phyloP scores from a whole-genome alignment of 2,797 vertebrate genomes.

The Rhabdophis nuchalis region DNA sequence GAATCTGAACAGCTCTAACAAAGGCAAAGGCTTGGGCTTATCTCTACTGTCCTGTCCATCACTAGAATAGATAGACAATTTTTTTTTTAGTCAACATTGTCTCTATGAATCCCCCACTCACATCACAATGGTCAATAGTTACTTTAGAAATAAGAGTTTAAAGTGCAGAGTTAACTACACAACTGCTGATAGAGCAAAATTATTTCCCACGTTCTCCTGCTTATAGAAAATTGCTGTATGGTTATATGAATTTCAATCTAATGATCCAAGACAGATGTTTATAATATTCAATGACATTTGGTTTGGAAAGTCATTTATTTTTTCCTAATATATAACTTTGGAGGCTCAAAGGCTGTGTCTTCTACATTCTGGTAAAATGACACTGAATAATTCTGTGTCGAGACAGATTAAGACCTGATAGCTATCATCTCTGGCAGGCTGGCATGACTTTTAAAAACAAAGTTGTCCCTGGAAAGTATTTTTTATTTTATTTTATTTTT shows the following conservation, averaged over 20 bases:
- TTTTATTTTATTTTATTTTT: no score
- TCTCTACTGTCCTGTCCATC: not conserved
- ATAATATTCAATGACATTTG: slow-evolving; percentile 11
- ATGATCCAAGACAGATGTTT: slow-evolving; percentile 36
- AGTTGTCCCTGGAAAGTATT: not conserved
- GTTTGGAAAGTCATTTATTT: not conserved
- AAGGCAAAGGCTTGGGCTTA: not conserved
- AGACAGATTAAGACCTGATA: not conserved
- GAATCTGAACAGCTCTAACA: not conserved
- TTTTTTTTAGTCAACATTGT: not conserved
- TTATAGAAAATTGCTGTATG: not conserved
- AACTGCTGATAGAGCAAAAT: not conserved
- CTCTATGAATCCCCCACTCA: not conserved
- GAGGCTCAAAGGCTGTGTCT: not conserved
- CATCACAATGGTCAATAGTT: not conserved
- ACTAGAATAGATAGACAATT: not conserved
- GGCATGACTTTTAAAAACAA: not conserved
- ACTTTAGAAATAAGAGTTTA: not conserved
- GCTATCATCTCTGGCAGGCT: not conserved
- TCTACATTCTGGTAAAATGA: not conserved
- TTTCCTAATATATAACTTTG: not conserved
- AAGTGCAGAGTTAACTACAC: not conserved
- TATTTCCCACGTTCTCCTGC: not conserved
- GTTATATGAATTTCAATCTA: slow-evolving; percentile 11
- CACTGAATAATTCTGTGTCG: slow-evolving; percentile 21